Conservation (phyloP, 2,797 vertebrate genomes). For the Pangasius djambal region DNA sequence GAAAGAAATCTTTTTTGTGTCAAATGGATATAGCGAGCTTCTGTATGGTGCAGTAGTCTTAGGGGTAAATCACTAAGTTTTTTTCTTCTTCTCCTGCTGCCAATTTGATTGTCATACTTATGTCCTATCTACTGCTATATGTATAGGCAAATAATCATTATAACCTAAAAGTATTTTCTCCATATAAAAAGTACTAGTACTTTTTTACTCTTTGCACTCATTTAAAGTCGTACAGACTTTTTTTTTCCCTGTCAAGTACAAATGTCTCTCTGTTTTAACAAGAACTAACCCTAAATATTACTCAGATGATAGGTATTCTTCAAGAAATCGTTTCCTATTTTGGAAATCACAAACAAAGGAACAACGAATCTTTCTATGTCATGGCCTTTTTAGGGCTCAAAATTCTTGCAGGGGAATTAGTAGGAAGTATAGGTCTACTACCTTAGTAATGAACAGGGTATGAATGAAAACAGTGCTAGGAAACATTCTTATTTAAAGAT, state of each 20-base stretch:
- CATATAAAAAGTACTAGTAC: neutral
- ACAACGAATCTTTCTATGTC: no score
- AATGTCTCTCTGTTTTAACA: neutral
- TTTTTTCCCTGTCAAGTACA: neutral
- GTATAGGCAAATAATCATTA: neutral
- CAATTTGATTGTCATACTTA: neutral
- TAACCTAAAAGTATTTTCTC: neutral
- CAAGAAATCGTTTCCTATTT: neutral
- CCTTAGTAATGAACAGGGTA: neutral
- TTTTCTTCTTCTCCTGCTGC: neutral
- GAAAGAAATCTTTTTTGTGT: conserved; percentile 11
- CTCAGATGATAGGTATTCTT: no score
- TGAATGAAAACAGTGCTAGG: no score
- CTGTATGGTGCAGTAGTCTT: neutral
- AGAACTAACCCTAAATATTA: neutral
- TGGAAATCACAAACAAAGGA: neutral
- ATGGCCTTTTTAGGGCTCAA: neutral
- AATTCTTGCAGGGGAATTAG: neutral
- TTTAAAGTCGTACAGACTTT: no score
- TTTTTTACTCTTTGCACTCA: no score
- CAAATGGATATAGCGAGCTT: neutral
- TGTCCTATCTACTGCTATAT: neutral
- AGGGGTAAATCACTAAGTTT: neutral
- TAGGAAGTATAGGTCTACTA: neutral
- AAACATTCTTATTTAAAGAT: no score